phyloP scores from a whole-genome alignment of 2,888 invertebrate genomes.

The Apamea monoglypha region DNA sequence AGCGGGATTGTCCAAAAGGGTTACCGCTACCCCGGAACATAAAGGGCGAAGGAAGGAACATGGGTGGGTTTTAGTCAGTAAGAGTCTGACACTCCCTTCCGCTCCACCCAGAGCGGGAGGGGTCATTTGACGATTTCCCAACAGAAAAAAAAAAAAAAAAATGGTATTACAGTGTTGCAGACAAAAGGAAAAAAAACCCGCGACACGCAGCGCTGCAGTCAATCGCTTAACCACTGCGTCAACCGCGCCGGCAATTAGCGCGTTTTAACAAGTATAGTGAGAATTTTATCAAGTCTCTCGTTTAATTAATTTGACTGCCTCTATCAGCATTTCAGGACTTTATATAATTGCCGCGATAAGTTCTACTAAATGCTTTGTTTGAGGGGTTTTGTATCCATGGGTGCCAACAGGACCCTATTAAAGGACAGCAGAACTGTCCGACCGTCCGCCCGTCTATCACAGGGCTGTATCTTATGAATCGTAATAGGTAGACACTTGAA shows the following conservation, averaged over 20 bases:
- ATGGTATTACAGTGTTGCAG: no score
- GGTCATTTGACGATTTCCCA: no score
- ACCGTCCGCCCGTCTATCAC: not conserved
- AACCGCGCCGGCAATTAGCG: not conserved
- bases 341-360: not conserved
- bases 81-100: no score
- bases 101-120: no score
- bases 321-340: not conserved
- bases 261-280: not conserved
- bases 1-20: no score
- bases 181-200: no score
- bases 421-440: not conserved
- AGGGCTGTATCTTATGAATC: not conserved
- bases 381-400: not conserved
- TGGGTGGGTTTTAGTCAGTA: no score
- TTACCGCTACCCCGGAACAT: no score
- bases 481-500: not conserved
- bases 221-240: no score
- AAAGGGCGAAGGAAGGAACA: no score
- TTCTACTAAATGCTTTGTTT: not conserved
- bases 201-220: no score
- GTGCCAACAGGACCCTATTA: not conserved
- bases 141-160: no score
- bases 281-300: not conserved
- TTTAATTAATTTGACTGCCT: not conserved